Evolutionary conservation across 2,113 vertebrate genomes (phyloP).

Genomic region (Prunella fulvescens): DNA sequence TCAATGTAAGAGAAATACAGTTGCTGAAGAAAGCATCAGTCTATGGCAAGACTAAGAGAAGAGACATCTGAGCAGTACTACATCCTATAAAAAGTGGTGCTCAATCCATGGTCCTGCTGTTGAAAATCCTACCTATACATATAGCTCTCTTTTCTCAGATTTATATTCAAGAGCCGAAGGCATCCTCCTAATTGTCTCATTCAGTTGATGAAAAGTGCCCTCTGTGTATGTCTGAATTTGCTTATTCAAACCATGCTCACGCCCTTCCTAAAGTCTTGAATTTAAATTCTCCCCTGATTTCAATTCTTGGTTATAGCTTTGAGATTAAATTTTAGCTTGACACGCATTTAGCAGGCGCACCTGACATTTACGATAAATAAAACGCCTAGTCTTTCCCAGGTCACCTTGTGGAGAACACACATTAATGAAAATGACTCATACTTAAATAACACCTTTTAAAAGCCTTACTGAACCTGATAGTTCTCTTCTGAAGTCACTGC

Average conservation of each 20-base stretch:
- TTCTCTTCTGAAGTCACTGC: neutral
- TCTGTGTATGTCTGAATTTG: neutral
- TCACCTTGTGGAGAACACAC: neutral
- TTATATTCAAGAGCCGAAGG: neutral
- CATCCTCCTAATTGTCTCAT: neutral
- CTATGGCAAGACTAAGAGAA: neutral
- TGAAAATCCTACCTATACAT: neutral
- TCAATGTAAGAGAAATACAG: neutral
- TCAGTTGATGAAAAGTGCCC: slow-evolving; percentile 1
- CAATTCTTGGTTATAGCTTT: neutral
- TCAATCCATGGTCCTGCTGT: neutral
- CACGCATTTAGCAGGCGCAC: neutral
- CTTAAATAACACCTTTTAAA: neutral
- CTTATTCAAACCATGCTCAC: neutral
- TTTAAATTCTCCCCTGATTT: slow-evolving; percentile 17
- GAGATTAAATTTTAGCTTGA: slow-evolving; percentile 1
- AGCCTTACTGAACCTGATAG: neutral
- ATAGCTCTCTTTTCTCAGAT: neutral
- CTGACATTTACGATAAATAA: slow-evolving; percentile 17
- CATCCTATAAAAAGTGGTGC: neutral
- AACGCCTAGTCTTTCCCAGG: neutral
- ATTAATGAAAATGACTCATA: neutral
- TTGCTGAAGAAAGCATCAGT: neutral
- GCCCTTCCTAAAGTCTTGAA: neutral
- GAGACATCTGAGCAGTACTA: neutral